Conservation (phyloP, 2,113 vertebrate species). For the Antechinus stuartii region DNA sequence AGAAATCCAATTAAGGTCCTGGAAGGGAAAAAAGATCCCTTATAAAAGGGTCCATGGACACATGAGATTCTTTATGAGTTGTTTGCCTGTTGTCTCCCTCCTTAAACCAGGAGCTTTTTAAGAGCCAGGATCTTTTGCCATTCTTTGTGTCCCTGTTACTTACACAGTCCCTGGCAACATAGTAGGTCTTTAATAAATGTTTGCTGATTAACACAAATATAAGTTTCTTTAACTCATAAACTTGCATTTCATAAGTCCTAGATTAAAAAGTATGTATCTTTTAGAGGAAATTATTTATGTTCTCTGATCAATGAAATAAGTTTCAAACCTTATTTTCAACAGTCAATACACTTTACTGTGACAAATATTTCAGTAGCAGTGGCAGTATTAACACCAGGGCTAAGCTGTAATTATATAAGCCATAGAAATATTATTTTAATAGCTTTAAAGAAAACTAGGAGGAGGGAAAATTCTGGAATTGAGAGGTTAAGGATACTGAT, state of each 20-base stretch:
- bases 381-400: neutral
- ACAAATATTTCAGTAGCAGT: neutral
- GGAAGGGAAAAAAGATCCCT: neutral
- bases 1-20: neutral
- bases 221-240: neutral
- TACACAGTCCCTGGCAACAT: neutral
- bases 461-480: neutral
- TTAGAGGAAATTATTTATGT: neutral
- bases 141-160: neutral
- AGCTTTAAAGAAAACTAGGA: neutral
- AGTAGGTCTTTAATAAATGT: neutral
- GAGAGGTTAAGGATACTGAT: neutral
- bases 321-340: conserved; percentile 14
- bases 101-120: neutral
- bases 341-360: neutral
- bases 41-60: neutral
- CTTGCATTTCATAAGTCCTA: conserved; percentile 29
- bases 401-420: neutral
- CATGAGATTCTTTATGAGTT: neutral
- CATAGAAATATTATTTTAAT: neutral
- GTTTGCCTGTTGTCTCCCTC: neutral
- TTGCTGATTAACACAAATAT: neutral
- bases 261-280: neutral
- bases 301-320: neutral
- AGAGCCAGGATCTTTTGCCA: neutral